These are phyloP conservation scores for Marmota flaviventris DNA, from an alignment of 2,113 vertebrate genomes.

Conservation along the genomic window DNA sequence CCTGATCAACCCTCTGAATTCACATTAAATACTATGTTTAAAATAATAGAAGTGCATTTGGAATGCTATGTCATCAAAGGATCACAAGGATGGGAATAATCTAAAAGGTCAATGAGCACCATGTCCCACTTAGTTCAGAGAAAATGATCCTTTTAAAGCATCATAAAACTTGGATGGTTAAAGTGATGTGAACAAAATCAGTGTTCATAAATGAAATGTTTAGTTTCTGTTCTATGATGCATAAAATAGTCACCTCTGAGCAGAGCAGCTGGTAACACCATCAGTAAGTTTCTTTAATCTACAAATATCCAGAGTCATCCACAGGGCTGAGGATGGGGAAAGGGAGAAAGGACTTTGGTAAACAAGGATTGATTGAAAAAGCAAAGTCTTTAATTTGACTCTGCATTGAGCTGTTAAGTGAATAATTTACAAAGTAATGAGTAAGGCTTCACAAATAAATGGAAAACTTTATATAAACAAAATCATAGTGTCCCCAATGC, in stretches of 20 bases:
- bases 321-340: neutral
- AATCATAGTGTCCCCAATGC: neutral
- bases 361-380: constrained; percentile 22
- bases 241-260: neutral
- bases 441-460: constrained; percentile 56
- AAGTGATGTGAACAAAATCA: constrained; percentile 16
- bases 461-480: constrained; percentile 54
- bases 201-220: neutral
- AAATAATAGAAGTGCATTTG: constrained; percentile 20
- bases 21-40: neutral
- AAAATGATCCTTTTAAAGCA: neutral
- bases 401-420: constrained; percentile 1
- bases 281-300: neutral
- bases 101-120: neutral
- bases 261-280: neutral
- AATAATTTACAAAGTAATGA: constrained; percentile 69
- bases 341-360: neutral
- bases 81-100: neutral
- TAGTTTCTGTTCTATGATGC: neutral
- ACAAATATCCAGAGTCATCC: neutral
- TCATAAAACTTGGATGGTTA: neutral
- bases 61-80: neutral
- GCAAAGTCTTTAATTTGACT: constrained; percentile 39
- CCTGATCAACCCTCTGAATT: neutral
- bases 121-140: neutral